Base-by-base conservation (phyloP, 2,888 invertebrate species). In the Meiosimyza decipiens region DNA sequence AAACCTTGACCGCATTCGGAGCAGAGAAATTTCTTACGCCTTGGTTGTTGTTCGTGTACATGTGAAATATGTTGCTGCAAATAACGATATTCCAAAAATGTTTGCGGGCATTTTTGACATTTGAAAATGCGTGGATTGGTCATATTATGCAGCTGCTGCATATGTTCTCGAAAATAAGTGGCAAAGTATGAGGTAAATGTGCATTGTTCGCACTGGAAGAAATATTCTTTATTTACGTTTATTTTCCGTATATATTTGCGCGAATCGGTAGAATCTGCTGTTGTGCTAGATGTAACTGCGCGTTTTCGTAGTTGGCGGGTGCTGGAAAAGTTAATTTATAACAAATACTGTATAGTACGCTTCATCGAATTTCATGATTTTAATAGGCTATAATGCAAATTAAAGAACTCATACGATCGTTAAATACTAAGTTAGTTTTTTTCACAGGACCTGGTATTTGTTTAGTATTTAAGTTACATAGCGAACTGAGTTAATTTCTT, bases 241-340 rank as follows among this genome's bases (percentile, higher is more conserved):
- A 71, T 60, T n/a, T 65, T 71, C 13, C 71, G 65, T 13, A 71
- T 50, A 52, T 71, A 71, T 66, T 71, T 65, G 57, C 71, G 65
- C 9, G 18, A 9, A 40, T 40, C 40, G 1, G 40, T 40, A 9
- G 40, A 6, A 9, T 40, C 40, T 6, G 40, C 9, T 40, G 40
- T 40, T 40, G 40, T 40, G 6, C 9, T 9, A 9, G 40, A 40
- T 40, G 40, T 40, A 9, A 40, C 40, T 40, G 40, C 40, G 9
- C 40, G 40, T 40, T 40, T 40, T 40, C 40, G 6, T 40, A 40
- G 40, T 9, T 40, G 40, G 40, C 40, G 40, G 9, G 40, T 40
- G 40, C 40, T 40, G 40, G 6, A 40, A 40, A 9, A 40, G 6
- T 40, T 40, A 9, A 40, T 40, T 9, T 6, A 40, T 6, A 40